Conservation (phyloP, 2,797 vertebrate genomes). For the Propithecus deckenii region DNA sequence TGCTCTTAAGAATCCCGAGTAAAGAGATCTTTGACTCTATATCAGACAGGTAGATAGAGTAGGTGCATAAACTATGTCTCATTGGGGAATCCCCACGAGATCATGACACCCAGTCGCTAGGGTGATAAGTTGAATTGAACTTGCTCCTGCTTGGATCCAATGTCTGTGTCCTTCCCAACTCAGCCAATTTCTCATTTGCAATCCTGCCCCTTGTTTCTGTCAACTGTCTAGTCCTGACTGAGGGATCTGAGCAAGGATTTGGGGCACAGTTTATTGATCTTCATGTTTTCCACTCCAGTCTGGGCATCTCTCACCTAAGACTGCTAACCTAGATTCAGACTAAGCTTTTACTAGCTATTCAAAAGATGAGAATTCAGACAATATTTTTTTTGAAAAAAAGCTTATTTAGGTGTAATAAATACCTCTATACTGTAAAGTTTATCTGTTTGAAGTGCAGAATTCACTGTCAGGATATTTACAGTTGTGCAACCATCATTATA, state of each 20-base stretch:
- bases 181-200: not conserved
- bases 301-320: not conserved
- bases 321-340: not conserved
- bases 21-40: not conserved
- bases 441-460: not conserved
- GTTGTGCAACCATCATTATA: not conserved
- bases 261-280: not conserved
- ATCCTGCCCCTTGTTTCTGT: not conserved
- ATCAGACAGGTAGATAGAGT: not conserved
- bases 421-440: not conserved
- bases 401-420: not conserved
- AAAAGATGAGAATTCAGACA: not conserved
- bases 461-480: not conserved
- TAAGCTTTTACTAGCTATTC: not conserved
- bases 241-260: not conserved
- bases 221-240: not conserved
- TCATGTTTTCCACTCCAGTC: not conserved
- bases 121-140: not conserved
- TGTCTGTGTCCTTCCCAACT: not conserved
- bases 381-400: not conserved
- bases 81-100: not conserved
- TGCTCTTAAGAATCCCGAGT: not conserved
- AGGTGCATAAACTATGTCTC: not conserved
- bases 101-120: rapidly evolving
- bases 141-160: not conserved